Evolutionary conservation across 1,140 invertebrate genomes (phyloP).

Genomic region (Steinernema feltiae): DNA sequence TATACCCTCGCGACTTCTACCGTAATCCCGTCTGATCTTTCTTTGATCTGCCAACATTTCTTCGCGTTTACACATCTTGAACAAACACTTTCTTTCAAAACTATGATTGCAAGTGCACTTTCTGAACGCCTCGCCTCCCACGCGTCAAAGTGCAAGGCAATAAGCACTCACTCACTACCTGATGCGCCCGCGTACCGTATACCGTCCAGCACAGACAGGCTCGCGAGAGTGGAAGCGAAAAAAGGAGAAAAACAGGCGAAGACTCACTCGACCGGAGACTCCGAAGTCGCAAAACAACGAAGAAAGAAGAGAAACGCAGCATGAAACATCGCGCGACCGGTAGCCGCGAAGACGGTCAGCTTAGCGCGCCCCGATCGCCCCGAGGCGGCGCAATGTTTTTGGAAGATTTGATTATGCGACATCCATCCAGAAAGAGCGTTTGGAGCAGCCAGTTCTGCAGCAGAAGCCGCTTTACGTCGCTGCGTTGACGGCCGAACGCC

Average conservation of each 20-base stretch:
- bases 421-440: not conserved
- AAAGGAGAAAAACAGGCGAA: not conserved
- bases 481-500: too few relatives aligned
- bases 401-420: conserved; percentile 9
- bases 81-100: not conserved
- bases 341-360: conserved; percentile 5
- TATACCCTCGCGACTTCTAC: not conserved
- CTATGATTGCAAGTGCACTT: not conserved
- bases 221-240: too few relatives aligned
- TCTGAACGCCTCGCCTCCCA: not conserved
- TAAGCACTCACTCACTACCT: too few relatives aligned
- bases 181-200: not conserved
- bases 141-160: not conserved
- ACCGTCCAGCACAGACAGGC: not conserved
- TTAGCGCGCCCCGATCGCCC: conserved; percentile 6
- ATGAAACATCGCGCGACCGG: conserved; percentile 10
- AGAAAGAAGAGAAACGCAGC: conserved; percentile 7
- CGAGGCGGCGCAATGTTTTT: conserved; percentile 4
- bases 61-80: too few relatives aligned
- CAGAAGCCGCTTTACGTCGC: conserved; percentile 1
- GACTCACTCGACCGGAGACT: not conserved
- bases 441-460: conserved; percentile 9
- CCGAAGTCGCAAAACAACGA: too few relatives aligned
- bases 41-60: too few relatives aligned
- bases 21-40: too few relatives aligned